A percentile compares a stretch with the other conserved stretches of the same genome.
phyloP scores from a whole-genome alignment of 2,797 vertebrate species.

The Pseudotriccus pelzelni region DNA sequence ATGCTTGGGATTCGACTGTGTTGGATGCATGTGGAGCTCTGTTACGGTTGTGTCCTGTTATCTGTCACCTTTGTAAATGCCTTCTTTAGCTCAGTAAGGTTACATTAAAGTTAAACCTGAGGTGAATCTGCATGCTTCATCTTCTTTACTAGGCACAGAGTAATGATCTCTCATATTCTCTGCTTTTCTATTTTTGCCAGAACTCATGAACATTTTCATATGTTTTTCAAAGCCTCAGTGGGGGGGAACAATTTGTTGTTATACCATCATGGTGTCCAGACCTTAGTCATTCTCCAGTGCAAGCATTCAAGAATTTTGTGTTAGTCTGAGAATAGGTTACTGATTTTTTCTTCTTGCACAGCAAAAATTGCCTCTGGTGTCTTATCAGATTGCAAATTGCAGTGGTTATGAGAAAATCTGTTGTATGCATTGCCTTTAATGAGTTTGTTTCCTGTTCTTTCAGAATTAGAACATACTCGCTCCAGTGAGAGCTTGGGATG shows the following conservation, averaged over 20 bases:
- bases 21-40: not conserved
- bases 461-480: not conserved
- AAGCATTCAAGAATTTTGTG: not conserved
- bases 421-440: not conserved
- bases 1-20: not conserved
- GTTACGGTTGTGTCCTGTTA: not conserved
- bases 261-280: not conserved
- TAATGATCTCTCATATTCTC: not conserved
- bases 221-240: not conserved
- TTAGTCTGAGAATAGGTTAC: not conserved
- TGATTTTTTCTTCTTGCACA: not conserved
- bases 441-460: not conserved
- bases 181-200: not conserved
- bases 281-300: not conserved
- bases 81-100: not conserved
- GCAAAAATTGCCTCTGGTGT: not conserved
- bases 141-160: not conserved
- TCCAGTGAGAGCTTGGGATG: not conserved
- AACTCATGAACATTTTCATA: not conserved
- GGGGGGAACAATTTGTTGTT: not conserved
- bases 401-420: not conserved
- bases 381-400: not conserved
- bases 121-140: not conserved
- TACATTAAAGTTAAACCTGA: not conserved
- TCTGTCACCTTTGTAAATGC: not conserved